Percentiles rank a stretch among this genome's conserved stretches.
These are phyloP conservation scores for Acanthopleura granulata DNA, from an alignment of 2,888 invertebrate genomes.

Conservation along the genomic window DNA sequence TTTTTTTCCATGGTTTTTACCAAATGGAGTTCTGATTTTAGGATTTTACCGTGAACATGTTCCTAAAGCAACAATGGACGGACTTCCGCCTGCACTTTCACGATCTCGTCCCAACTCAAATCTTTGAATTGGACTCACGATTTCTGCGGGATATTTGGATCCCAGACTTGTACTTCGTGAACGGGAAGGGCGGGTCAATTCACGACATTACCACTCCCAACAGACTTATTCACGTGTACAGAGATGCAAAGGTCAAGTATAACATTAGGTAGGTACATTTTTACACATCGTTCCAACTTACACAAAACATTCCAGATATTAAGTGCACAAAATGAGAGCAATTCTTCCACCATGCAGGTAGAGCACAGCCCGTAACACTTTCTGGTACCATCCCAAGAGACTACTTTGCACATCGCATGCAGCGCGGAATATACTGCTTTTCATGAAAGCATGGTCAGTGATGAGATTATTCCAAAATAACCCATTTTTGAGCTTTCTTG, in stretches of 20 bases:
- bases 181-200: neutral
- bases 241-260: conserved; percentile 11
- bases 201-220: conserved; percentile 14
- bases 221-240: conserved; percentile 11
- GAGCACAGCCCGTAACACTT: too few species aligned
- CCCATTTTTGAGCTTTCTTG: too few species aligned
- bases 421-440: too few species aligned
- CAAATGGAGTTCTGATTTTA: neutral
- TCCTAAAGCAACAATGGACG: conserved; percentile 10
- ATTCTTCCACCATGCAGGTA: too few species aligned
- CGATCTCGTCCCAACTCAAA: conserved; percentile 3
- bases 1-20: too few species aligned
- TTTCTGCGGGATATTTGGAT: conserved; percentile 10
- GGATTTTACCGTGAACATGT: conserved; percentile 17
- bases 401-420: too few species aligned
- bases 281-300: too few species aligned
- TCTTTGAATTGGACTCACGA: conserved; percentile 9
- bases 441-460: too few species aligned
- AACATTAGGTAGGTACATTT: conserved; percentile 16
- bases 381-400: too few species aligned
- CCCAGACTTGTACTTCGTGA: conserved; percentile 6
- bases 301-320: too few species aligned
- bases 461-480: too few species aligned
- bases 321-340: too few species aligned
- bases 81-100: conserved; percentile 9